Evolutionary conservation across 1,140 invertebrate species (phyloP), one percentile per base, ranked within the genome.

Genomic region (Vanessa atalanta): DNA sequence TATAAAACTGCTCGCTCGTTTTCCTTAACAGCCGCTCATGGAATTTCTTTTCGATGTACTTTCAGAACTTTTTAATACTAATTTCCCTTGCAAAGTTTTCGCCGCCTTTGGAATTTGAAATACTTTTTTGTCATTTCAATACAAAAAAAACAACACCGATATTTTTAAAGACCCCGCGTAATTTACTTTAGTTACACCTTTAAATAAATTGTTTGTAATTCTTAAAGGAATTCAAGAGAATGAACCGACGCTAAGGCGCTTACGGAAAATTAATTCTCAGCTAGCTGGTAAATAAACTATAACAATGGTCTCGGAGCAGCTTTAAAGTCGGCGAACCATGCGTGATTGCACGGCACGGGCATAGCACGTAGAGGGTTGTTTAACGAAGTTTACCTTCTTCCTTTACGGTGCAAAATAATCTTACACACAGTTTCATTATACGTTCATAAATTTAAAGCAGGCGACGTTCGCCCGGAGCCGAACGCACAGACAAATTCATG

Each of bases 11-110:
- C 14, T 37, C 43, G 43, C 20, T 70, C 65, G 47, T 51, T 76
- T 65, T 50, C 66, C 53, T 51, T 50, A 51, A 69, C 53, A 63
- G 60, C 53, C 48, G 70, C 61, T 26, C n/a, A 69, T 69, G 61
- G 75, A 53, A 64, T 57, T 76, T 67, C 50, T 76, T 76, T 72
- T 37, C 65, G 60, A 65, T 67, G 65, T 76, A 71, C 60, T 63
- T 67, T 63, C 66, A 31, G 16, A 61, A 74, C 64, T 69, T 76
- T 76, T 72, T 63, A 60, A 63, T 69, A 69, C 57, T 60, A 67
- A 72, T 72, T 76, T 76, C 47, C 63, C 51, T 72, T 69, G 57
- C 43, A 60, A 57, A 72, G 75, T 76, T 64, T 68, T 50, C 48
- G n/a, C 65, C 66, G 64, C 47, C 65, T 65, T 69, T 9, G 65